Percentiles rank a stretch among this genome's conserved stretches.
Evolutionary conservation across 1,140 invertebrate genomes (phyloP).

Genomic region (Drosophila jambulina): DNA sequence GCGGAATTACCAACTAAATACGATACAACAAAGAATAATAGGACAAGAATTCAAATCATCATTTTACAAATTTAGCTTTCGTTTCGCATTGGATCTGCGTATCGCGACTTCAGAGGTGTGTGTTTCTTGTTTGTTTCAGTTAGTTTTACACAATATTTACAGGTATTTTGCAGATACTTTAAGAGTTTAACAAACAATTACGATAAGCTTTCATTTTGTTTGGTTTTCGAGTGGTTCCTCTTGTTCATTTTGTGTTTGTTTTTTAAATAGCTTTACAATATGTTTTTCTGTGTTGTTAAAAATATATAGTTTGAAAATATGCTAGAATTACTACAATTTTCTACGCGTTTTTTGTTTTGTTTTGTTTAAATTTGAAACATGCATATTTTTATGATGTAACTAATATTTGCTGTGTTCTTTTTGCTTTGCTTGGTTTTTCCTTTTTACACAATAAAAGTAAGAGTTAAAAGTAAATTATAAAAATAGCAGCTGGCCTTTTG

Average conservation of each 20-base stretch:
- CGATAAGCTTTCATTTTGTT: constrained; percentile 44
- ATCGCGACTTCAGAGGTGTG: constrained; percentile 34
- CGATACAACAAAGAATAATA: constrained; percentile 65
- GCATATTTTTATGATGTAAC: constrained; percentile 58
- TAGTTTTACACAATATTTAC: constrained; percentile 63
- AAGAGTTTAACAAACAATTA: constrained; percentile 50
- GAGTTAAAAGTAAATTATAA: constrained; percentile 66
- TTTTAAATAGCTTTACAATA: constrained; percentile 44
- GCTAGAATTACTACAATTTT: constrained; percentile 67
- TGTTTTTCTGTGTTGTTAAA: constrained; percentile 28
- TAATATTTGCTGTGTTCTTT: constrained; percentile 52
- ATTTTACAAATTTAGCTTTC: constrained; percentile 58
- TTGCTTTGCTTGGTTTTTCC: neutral
- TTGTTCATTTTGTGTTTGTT: constrained; percentile 7
- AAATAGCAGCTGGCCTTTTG: constrained; percentile 64
- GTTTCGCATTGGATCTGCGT: constrained; percentile 24
- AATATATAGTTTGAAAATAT: constrained; percentile 57
- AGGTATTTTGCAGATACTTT: constrained; percentile 37
- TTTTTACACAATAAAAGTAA: constrained; percentile 50
- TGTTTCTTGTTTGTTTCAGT: constrained; percentile 18
- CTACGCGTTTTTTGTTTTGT: constrained; percentile 45
- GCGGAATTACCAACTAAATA: constrained; percentile 60
- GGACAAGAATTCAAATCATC: constrained; percentile 68
- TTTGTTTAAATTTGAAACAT: constrained; percentile 64
- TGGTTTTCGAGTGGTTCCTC: constrained; percentile 20